Base-by-base conservation (phyloP, 1,140 invertebrate genomes). In the Teleopsis dalmanni region DNA sequence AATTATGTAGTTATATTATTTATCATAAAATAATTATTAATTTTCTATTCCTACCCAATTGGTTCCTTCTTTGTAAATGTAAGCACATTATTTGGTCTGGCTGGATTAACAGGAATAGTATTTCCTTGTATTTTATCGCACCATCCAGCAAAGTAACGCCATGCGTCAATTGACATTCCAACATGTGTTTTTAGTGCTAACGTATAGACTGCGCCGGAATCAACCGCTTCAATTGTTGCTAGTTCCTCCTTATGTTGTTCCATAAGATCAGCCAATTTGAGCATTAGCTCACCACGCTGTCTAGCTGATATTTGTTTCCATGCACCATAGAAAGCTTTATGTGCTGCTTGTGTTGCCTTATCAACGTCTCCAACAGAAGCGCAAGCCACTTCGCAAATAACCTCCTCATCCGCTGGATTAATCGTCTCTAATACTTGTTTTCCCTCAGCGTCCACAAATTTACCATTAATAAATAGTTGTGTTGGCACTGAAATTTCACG, bases 171-270 rank as follows among this genome's bases (percentile, higher is more conserved):
- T 2, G 88, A 91, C 90, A 95, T 95, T 19, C 91, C 91, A 7
- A 95, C 72, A 63, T 94, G 94, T 0, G 94, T 97, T 65, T 97
- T 97, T 7, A 97, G 60, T 0, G 94, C 93, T 21, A 97, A 73
- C 0, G 94, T 96, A 68, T 96, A 97, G 0, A 97, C 93, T 1
- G 93, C 94, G 5, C 94, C 94, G 0, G 91, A 93, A 67, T 97
- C 94, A 6, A 96, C 77, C 1, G 82, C 83, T 64, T 97, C 93
- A 7, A 97, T 82, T 1, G 91, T 95, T 0, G 93, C 93, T 54
- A 97, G 73, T 62, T 97, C 93, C 69, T 95, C 91, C 71, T 91
- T 91, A 64, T 96, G 84, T 56, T 89, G 67, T 52, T 95, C 91
- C 91, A 96, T 95, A 25, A 97, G 68, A 60, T 96, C 91, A 4